Conservation (phyloP, 2,888 invertebrate genomes). For the Aproaerema taeniolella region DNA sequence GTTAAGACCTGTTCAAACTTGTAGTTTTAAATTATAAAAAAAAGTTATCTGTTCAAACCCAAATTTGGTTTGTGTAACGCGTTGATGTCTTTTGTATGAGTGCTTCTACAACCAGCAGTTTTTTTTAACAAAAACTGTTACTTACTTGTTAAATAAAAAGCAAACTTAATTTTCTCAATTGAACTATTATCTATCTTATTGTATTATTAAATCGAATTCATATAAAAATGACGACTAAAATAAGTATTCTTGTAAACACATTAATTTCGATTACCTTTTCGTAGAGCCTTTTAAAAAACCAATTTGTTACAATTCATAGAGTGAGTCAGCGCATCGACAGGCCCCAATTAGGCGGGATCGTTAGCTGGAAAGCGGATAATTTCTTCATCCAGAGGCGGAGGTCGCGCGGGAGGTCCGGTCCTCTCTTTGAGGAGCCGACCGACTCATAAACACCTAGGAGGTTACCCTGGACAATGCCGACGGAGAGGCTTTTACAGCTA, state of each 20-base stretch:
- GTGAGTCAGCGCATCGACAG: slow-evolving; percentile 27
- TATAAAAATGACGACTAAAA: not conserved
- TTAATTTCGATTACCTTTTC: not conserved
- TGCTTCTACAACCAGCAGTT: too few relatives aligned
- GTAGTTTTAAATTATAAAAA: not conserved
- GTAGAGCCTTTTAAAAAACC: too few relatives aligned
- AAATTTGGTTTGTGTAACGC: slow-evolving; percentile 14
- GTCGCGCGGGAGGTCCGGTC: slow-evolving; percentile 55
- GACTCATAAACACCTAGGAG: slow-evolving; percentile 29
- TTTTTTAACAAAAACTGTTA: too few relatives aligned
- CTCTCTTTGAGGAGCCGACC: slow-evolving; percentile 37
- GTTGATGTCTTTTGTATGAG: slow-evolving; percentile 29
- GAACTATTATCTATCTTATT: not conserved
- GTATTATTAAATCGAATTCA: not conserved
- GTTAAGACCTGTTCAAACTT: slow-evolving; percentile 5
- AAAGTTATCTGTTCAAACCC: not conserved
- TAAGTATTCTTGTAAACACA: not conserved
- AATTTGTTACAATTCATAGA: slow-evolving; percentile 11
- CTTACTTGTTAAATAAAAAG: not conserved
- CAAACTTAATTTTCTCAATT: not conserved
- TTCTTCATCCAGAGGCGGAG: slow-evolving; percentile 50
- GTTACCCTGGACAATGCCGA: not conserved
- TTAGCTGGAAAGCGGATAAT: slow-evolving; percentile 57
- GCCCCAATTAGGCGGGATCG: slow-evolving; percentile 50
- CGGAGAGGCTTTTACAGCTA: not conserved